phyloP scores from a whole-genome alignment of 2,888 invertebrate genomes.

The Macrosiphum euphorbiae region DNA sequence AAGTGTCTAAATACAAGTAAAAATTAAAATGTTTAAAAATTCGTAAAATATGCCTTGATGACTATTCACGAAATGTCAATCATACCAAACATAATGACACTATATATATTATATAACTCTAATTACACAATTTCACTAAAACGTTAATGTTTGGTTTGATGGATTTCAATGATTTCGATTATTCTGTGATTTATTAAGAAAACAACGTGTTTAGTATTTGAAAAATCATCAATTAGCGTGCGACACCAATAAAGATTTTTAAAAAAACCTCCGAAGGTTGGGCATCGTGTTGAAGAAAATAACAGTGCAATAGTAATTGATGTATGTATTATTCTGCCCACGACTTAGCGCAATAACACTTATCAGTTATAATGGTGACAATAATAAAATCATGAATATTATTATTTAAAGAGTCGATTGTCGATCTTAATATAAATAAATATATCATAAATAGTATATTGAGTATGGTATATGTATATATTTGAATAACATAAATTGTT shows the following conservation, averaged over 20 bases:
- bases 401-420: not conserved
- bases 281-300: not conserved
- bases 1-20: not conserved
- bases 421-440: constrained; percentile 1
- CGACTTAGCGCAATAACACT: not conserved
- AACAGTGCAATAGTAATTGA: not conserved
- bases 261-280: constrained; percentile 19
- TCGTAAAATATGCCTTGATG: not conserved
- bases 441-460: not conserved
- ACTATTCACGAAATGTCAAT: constrained; percentile 15
- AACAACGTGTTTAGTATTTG: not conserved
- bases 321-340: constrained; percentile 35
- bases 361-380: not conserved
- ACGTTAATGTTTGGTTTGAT: not conserved
- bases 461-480: not conserved
- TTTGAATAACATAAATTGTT: not conserved
- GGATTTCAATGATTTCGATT: constrained; percentile 1
- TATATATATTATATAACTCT: not conserved
- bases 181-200: constrained; percentile 40
- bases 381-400: constrained; percentile 17
- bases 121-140: not conserved
- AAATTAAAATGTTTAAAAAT: not conserved
- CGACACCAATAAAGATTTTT: constrained; percentile 11
- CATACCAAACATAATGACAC: not conserved
- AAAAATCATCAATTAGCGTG: constrained; percentile 33